Conservation (phyloP, 2,888 invertebrate genomes). For the Brachypterus glaber region DNA sequence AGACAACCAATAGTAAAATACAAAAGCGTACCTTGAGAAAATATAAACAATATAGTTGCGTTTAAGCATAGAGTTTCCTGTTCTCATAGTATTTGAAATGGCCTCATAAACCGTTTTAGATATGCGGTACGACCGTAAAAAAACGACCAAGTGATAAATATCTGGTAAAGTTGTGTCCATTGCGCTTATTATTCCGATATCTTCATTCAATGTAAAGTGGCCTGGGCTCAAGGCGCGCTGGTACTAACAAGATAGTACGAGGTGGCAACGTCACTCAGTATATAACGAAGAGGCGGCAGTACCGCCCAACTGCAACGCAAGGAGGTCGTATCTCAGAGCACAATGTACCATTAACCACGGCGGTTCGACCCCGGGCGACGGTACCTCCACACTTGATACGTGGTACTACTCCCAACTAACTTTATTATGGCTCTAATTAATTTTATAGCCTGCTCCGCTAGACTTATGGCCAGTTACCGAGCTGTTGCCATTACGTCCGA, state of each 20-base stretch:
- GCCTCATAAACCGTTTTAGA: conserved; percentile 27
- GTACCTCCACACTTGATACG: conserved; percentile 1
- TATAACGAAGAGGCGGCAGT: conserved; percentile 37
- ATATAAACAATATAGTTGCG: conserved; percentile 1
- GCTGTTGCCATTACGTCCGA: no score
- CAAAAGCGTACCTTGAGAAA: no score
- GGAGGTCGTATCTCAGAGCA: conserved; percentile 43
- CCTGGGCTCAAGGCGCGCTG: conserved; percentile 29
- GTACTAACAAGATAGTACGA: conserved; percentile 41
- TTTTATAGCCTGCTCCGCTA: background rate
- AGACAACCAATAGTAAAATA: no score
- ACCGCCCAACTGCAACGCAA: conserved; percentile 34
- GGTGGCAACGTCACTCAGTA: conserved; percentile 41
- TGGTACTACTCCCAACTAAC: background rate
- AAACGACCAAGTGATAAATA: conserved; percentile 25
- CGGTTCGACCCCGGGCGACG: background rate
- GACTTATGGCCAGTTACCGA: conserved; percentile 2
- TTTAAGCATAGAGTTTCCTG: conserved; percentile 20
- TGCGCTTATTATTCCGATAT: conserved; percentile 41
- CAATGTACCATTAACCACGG: conserved; percentile 47
- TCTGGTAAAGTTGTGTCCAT: conserved; percentile 32
- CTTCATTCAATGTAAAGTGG: conserved; percentile 43
- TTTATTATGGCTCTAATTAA: conserved; percentile 2
- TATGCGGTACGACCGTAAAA: conserved; percentile 22
- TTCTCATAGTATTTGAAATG: conserved; percentile 23